Percentiles rank a stretch among this genome's conserved stretches.
These are phyloP conservation scores for Agelaius phoeniceus DNA, from an alignment of 2,113 vertebrate genomes.

Conservation along the genomic window DNA sequence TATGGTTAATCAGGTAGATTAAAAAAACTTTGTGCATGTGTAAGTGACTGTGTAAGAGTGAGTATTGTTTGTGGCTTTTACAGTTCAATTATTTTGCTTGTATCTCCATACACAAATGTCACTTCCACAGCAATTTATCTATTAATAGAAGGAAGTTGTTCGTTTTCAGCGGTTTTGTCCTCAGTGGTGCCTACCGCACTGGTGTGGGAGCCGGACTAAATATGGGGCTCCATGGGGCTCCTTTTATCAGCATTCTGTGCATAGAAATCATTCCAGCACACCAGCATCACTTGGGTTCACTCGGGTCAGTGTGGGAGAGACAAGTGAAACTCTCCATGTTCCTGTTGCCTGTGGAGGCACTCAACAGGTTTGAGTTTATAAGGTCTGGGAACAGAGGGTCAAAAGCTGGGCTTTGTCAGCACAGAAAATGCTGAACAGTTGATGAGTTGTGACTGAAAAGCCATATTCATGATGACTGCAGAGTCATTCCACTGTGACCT, in stretches of 20 bases:
- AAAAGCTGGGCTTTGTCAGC: not conserved
- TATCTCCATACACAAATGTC: not conserved
- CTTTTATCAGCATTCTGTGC: slow-evolving; percentile 17
- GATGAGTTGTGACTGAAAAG: not conserved
- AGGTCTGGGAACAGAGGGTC: not conserved
- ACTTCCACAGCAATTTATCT: too few relatives aligned
- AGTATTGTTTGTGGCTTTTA: not conserved
- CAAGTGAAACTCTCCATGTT: not conserved
- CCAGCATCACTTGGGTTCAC: not conserved
- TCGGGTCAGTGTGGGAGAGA: not conserved
- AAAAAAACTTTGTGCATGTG: not conserved
- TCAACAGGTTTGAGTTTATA: not conserved
- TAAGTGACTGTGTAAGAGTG: not conserved
- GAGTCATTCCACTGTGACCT: not conserved
- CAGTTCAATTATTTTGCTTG: not conserved
- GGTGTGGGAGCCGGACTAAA: not conserved
- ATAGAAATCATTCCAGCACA: slow-evolving; percentile 9
- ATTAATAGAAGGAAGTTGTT: not conserved
- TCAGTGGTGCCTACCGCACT: not conserved
- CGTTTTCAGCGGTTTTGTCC: not conserved
- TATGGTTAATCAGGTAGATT: not conserved
- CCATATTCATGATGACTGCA: not conserved
- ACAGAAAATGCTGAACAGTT: not conserved
- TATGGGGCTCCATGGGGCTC: not conserved
- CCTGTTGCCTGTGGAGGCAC: not conserved